phyloP scores from a whole-genome alignment of 2,113 vertebrate genomes.

The Colistium nudipinnis region DNA sequence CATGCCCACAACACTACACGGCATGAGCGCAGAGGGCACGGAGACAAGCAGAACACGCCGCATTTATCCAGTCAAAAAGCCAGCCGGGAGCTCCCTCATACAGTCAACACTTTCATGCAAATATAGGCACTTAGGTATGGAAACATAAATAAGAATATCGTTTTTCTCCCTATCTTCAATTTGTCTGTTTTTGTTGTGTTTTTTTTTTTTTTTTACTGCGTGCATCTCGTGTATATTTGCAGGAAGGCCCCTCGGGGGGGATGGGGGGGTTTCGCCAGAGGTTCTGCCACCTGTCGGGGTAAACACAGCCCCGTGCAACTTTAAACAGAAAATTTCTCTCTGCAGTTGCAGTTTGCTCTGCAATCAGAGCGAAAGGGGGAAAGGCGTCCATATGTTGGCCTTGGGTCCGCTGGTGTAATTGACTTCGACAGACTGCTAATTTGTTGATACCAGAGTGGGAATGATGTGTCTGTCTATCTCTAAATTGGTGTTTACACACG shows the following conservation, averaged over 20 bases:
- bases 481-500: slow-evolving; percentile 92
- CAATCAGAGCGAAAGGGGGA: slow-evolving; percentile 45
- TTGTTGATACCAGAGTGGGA: slow-evolving; percentile 92
- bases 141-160: background rate
- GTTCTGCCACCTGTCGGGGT: slow-evolving; percentile 63
- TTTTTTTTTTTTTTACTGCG: background rate
- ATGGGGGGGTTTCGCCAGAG: slow-evolving; percentile 23
- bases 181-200: background rate
- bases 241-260: background rate
- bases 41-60: slow-evolving; percentile 49
- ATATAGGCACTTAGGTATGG: background rate
- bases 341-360: slow-evolving; percentile 42
- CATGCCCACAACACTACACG: slow-evolving; percentile 67
- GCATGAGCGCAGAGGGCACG: slow-evolving; percentile 51
- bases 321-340: slow-evolving; percentile 32
- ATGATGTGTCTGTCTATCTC: slow-evolving; percentile 92
- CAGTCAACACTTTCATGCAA: slow-evolving; percentile 25
- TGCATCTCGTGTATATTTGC: slow-evolving; percentile 23
- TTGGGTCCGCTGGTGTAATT: slow-evolving; percentile 83
- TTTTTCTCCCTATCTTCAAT: background rate
- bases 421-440: slow-evolving; percentile 90
- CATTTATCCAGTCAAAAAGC: slow-evolving; percentile 34
- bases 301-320: slow-evolving; percentile 29
- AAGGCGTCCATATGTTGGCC: slow-evolving; percentile 77
- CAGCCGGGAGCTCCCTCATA: slow-evolving; percentile 38